Conservation (phyloP, 2,888 invertebrate genomes). For the Amiota minor region DNA sequence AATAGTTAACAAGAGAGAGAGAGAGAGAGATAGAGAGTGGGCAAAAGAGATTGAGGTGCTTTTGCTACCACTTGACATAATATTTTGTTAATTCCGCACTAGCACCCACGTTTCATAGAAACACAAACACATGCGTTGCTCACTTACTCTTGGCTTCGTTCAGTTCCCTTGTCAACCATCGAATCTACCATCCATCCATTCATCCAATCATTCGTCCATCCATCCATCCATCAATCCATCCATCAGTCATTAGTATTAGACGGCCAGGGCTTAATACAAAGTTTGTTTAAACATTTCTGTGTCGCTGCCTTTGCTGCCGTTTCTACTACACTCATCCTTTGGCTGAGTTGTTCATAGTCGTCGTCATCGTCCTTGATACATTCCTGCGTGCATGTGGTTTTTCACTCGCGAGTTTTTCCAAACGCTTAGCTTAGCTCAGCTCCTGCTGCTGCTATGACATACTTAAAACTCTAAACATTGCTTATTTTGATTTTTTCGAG, state of each 20-base stretch:
- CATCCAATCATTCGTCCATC: too few species aligned
- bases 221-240: too few species aligned
- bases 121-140: not conserved
- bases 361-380: not conserved
- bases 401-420: slow-evolving; percentile 8
- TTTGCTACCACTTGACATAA: slow-evolving; percentile 47
- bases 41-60: not conserved
- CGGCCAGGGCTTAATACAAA: slow-evolving; percentile 18
- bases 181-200: too few species aligned
- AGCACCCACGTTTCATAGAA: slow-evolving; percentile 42
- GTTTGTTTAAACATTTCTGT: slow-evolving; percentile 30
- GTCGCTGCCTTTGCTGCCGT: slow-evolving; percentile 19
- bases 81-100: slow-evolving; percentile 55
- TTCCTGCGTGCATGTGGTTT: not conserved
- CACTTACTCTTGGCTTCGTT: not conserved
- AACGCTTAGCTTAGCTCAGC: slow-evolving; percentile 5
- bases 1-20: not conserved
- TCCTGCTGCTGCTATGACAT: not conserved
- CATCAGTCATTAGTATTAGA: too few species aligned
- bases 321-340: not conserved
- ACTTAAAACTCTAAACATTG: not conserved
- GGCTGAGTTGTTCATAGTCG: not conserved
- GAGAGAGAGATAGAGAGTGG: not conserved
- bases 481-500: slow-evolving; percentile 5
- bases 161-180: too few species aligned